phyloP scores from a whole-genome alignment of 2,888 invertebrate species.

The Phyto melanocephala region DNA sequence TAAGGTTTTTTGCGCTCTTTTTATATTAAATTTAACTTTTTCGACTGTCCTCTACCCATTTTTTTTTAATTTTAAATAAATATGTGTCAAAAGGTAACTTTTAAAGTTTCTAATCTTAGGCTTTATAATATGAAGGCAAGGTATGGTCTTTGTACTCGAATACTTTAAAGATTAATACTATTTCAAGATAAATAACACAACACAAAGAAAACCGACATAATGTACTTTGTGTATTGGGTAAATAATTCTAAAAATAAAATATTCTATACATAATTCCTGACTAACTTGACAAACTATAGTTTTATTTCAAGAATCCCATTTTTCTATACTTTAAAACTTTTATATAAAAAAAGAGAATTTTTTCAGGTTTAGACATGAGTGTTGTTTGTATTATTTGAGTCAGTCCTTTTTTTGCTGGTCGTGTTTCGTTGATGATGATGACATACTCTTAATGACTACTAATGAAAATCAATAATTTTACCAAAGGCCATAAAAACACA shows the following conservation, averaged over 20 bases:
- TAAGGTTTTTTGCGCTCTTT: no score
- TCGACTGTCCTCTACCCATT: no score
- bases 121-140: no score
- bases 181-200: no score
- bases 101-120: no score
- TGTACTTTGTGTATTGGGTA: no score
- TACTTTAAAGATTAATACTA: no score
- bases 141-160: no score
- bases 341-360: neutral
- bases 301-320: neutral
- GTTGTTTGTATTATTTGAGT: neutral
- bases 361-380: neutral
- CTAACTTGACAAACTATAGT: neutral
- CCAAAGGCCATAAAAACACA: conserved; percentile 38
- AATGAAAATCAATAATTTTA: conserved; percentile 53
- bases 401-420: neutral
- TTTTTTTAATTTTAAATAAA: no score
- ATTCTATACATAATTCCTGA: neutral
- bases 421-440: conserved; percentile 17
- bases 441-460: conserved; percentile 32
- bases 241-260: neutral
- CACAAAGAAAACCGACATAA: no score
- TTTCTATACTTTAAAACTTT: neutral
- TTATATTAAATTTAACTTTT: no score
- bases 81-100: no score